Evolutionary conservation across 2,888 invertebrate species (phyloP).

Genomic region (Philopedon plagiatum): DNA sequence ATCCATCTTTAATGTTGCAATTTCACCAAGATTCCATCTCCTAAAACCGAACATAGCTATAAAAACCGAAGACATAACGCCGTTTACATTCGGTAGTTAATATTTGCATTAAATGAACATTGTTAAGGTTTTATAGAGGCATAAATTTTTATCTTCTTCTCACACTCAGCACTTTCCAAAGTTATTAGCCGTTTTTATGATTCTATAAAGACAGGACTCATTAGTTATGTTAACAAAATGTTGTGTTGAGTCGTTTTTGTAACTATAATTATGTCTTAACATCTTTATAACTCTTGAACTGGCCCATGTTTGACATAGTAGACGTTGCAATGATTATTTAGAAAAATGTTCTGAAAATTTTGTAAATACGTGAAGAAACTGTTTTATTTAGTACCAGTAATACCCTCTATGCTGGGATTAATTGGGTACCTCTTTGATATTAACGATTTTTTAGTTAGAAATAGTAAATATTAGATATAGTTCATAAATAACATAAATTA

Average conservation of each 20-base stretch:
- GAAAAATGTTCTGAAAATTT: too few relatives aligned
- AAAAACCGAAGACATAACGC: constrained; percentile 21
- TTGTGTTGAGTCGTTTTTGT: background rate
- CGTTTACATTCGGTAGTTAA: constrained; percentile 47
- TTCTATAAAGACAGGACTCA: constrained; percentile 24
- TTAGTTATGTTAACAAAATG: constrained; percentile 12
- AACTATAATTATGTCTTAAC: background rate
- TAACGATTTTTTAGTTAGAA: too few relatives aligned
- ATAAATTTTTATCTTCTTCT: constrained; percentile 42
- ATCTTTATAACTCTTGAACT: background rate
- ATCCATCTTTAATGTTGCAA: constrained; percentile 21
- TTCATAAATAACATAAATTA: too few relatives aligned
- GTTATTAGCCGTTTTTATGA: constrained; percentile 35
- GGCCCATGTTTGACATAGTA: background rate
- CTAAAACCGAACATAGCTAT: constrained; percentile 23
- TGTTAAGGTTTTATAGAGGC: constrained; percentile 39
- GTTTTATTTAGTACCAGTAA: too few relatives aligned
- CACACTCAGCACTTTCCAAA: constrained; percentile 36
- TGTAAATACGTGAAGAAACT: too few relatives aligned
- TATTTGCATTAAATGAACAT: constrained; percentile 46
- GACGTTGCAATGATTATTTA: background rate
- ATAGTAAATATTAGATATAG: too few relatives aligned
- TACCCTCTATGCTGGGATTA: too few relatives aligned
- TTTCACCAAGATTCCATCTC: constrained; percentile 34
- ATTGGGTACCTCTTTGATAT: too few relatives aligned